Percentiles rank a stretch among this genome's conserved stretches.
Conservation (phyloP, 1,140 invertebrate species). For the Stenopsyche tienmushanensis region DNA sequence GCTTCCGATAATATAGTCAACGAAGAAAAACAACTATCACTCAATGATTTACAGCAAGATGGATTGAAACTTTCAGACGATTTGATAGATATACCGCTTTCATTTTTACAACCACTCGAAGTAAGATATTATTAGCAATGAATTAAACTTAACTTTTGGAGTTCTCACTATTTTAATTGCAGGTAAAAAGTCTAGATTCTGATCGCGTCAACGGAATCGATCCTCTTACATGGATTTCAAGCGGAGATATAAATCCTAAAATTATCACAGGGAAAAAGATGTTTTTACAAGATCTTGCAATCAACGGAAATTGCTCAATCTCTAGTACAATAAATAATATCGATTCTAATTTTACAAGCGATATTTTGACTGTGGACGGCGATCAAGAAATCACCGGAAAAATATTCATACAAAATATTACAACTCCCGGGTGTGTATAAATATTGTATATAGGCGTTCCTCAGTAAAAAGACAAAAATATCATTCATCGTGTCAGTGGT, state of each 20-base stretch:
- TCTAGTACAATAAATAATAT: constrained; percentile 28
- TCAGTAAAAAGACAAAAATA: too few species aligned
- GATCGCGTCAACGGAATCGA: constrained; percentile 46
- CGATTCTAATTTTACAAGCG: constrained; percentile 41
- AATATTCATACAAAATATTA: constrained; percentile 28
- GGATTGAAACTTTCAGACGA: constrained; percentile 42
- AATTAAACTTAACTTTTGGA: not conserved
- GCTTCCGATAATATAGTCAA: constrained; percentile 40
- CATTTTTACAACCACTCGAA: constrained; percentile 45
- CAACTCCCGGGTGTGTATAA: constrained; percentile 24
- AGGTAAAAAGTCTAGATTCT: constrained; percentile 43
- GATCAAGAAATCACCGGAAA: constrained; percentile 47
- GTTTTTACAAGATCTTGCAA: constrained; percentile 43
- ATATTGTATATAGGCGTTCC: too few species aligned
- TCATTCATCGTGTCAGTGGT: too few species aligned
- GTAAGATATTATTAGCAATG: constrained; percentile 23
- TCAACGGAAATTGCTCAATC: constrained; percentile 42
- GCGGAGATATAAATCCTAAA: constrained; percentile 39
- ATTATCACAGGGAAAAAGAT: constrained; percentile 44
- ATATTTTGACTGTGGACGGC: constrained; percentile 43
- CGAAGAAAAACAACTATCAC: constrained; percentile 30
- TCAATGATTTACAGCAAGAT: constrained; percentile 34
- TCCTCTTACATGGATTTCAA: constrained; percentile 42
- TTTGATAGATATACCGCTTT: constrained; percentile 36
- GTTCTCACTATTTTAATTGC: not conserved